These are phyloP conservation scores for Pseudotriccus pelzelni DNA, from an alignment of 2,797 vertebrate genomes.

Conservation along the genomic window DNA sequence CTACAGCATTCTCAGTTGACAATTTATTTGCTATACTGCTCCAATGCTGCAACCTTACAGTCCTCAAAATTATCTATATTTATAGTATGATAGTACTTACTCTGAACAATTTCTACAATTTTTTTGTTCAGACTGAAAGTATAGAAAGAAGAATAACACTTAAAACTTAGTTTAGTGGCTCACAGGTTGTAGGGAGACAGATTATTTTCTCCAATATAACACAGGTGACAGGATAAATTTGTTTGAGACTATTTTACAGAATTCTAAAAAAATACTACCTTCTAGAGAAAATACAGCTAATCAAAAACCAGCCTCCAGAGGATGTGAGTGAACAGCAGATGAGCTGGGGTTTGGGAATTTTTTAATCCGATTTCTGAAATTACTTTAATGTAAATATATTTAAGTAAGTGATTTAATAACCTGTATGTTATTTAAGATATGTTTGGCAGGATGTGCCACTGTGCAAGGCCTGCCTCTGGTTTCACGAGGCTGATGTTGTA, in stretches of 20 bases:
- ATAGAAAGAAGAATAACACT: neutral
- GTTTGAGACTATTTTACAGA: neutral
- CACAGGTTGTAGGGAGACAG: neutral
- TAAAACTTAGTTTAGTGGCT: neutral
- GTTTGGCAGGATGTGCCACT: neutral
- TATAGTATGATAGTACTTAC: conserved; percentile 1
- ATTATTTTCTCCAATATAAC: neutral
- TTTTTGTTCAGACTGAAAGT: neutral
- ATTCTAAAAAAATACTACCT: neutral
- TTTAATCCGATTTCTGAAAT: neutral
- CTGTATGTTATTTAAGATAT: neutral
- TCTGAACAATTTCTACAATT: neutral
- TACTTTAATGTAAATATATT: neutral
- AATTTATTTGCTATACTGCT: neutral
- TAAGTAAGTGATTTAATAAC: neutral
- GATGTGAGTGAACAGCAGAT: neutral
- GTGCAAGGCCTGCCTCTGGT: neutral
- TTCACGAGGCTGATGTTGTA: neutral
- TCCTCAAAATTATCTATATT: conserved; percentile 29
- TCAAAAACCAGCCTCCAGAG: neutral
- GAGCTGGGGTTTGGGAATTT: neutral
- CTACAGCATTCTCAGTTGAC: neutral
- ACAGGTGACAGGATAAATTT: neutral
- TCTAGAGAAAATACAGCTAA: neutral
- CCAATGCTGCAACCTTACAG: neutral